Conservation (phyloP, 2,797 vertebrate species). For the Bucorvus abyssinicus region DNA sequence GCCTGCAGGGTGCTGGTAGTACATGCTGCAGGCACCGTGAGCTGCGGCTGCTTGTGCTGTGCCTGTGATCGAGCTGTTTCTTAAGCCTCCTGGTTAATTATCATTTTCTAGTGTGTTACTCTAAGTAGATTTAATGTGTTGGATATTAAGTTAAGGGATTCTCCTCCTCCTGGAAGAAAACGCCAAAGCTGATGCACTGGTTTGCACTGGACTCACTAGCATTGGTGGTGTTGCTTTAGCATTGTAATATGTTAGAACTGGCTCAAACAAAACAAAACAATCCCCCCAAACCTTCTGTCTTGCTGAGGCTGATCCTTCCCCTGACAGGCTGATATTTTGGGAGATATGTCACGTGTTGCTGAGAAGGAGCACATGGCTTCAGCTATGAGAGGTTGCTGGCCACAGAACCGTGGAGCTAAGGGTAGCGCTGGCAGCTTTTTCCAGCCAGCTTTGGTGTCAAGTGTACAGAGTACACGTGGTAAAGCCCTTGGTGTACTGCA, state of each 20-base stretch:
- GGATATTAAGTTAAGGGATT: background rate
- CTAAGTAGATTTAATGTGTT: background rate
- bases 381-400: background rate
- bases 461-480: background rate
- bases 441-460: background rate
- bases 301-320: background rate
- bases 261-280: background rate
- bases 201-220: background rate
- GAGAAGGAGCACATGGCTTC: background rate
- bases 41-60: background rate
- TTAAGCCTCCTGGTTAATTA: background rate
- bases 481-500: background rate
- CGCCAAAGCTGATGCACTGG: background rate
- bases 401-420: background rate
- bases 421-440: background rate
- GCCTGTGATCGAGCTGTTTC: background rate
- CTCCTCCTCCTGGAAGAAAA: background rate
- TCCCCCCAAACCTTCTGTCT: background rate
- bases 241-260: background rate
- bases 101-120: background rate
- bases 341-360: background rate
- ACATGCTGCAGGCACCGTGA: fast-evolving
- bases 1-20: background rate
- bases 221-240: background rate
- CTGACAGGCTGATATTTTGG: background rate